Evolutionary conservation across 2,888 invertebrate genomes (phyloP).

Genomic region (Heliconius sara): DNA sequence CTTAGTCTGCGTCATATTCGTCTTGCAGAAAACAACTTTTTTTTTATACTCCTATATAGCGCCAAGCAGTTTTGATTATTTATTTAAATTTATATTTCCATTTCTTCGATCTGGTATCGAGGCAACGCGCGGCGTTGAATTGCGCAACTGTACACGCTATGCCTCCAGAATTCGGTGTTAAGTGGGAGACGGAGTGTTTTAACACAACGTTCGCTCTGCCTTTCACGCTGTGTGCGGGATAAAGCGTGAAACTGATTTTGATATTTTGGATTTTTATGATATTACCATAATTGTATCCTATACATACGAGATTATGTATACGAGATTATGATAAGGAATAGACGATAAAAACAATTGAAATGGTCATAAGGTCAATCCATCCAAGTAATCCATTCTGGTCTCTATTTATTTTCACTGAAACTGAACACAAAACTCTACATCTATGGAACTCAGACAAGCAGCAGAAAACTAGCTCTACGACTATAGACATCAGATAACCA

Average conservation of each 20-base stretch:
- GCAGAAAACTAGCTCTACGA: background rate
- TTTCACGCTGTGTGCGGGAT: too few species aligned
- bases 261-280: background rate
- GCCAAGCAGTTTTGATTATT: background rate
- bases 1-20: slow-evolving; percentile 64
- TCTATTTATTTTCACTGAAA: background rate
- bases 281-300: background rate
- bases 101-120: too few species aligned
- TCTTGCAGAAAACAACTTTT: slow-evolving; percentile 42
- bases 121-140: too few species aligned
- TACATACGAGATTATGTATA: background rate
- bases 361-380: background rate
- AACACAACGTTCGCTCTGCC: too few species aligned
- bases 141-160: too few species aligned
- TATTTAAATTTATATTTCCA: too few species aligned
- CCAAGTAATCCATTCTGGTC: slow-evolving; percentile 28
- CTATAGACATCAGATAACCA: slow-evolving; percentile 9
- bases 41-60: background rate
- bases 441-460: slow-evolving; percentile 20
- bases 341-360: background rate
- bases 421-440: background rate
- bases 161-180: too few species aligned
- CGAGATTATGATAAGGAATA: background rate
- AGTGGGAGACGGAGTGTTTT: too few species aligned
- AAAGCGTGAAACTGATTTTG: too few species aligned